These are phyloP conservation scores for Drosophila fulvimacula DNA, from an alignment of 2,888 invertebrate species.

Conservation along the genomic window DNA sequence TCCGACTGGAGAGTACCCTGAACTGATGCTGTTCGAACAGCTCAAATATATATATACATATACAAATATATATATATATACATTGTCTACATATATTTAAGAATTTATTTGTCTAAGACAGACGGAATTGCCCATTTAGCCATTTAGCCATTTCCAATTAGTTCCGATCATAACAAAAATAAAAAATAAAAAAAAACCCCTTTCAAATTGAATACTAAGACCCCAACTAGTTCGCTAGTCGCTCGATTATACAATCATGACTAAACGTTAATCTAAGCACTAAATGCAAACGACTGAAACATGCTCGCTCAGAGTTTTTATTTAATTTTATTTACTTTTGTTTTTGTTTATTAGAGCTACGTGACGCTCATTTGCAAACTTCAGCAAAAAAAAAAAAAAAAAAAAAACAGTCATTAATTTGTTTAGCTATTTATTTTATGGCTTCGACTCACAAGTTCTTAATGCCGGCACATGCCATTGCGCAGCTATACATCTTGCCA, in stretches of 20 bases:
- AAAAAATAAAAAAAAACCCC: too few species aligned
- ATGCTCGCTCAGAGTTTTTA: conserved; percentile 22
- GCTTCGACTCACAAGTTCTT: conserved; percentile 8
- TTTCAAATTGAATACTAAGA: neutral
- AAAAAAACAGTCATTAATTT: conserved; percentile 28
- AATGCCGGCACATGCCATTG: conserved; percentile 9
- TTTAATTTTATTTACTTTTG: neutral
- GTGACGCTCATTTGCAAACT: conserved; percentile 35
- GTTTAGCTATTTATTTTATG: conserved; percentile 12
- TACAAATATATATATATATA: too few species aligned
- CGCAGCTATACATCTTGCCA: conserved; percentile 1
- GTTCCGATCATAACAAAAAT: neutral
- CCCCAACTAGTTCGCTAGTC: conserved; percentile 8
- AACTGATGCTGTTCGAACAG: neutral
- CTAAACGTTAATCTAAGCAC: conserved; percentile 13
- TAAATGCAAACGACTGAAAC: conserved; percentile 27
- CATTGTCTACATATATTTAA: too few species aligned
- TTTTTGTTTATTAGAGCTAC: conserved; percentile 34
- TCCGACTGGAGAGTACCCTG: neutral
- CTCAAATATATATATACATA: neutral
- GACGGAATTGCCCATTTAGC: neutral
- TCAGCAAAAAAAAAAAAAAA: neutral
- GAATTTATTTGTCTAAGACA: neutral
- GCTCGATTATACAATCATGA: conserved; percentile 14
- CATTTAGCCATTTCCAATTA: neutral